Base-by-base conservation (phyloP, 2,113 vertebrate species). In the Desmodus rotundus region DNA sequence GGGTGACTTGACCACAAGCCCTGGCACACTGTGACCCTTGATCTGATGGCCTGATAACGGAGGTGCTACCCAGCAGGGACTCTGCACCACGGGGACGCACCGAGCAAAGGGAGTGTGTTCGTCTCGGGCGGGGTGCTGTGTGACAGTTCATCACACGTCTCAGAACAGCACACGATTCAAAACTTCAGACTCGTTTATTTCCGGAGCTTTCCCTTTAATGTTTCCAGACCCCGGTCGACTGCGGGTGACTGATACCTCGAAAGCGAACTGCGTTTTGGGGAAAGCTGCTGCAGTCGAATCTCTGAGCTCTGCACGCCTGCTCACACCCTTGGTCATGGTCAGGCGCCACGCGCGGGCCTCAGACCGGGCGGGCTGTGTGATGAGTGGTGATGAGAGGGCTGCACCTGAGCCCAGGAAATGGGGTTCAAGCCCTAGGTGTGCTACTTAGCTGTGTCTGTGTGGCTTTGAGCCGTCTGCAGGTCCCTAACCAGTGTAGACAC, bases 271-370 rank as follows among this genome's bases (percentile, higher is more conserved):
- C 13, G 3, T 36, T 3, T 36, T 67, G 33, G 33, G 65, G 33
- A 6, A 8, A 14, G 4, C 72, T 16, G 13, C 15, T 17, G 33
- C 17, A 7, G 61, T 12, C 26, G 26, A 14, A 11, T 63, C 12
- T 31, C 0, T 4, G 2, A 36, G 41, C 12, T 11, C 9, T 4
- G 41, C 3, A 19, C 5, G 28, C 4, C 2, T 28, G 43, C 36
- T 12, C 2, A 4, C 11, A 1, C 4, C 84, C n/a, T n/a, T 13
- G n/a, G 16, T 13, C 3, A 0, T 13, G n/a, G 16, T 13, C 3
- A 0, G 1, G 6, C 10, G 0, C 43, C 45, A 0, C 0, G 2
- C 31, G 3, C 7, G 0, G 26, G 41, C n/a, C 24, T 20, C 3
- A 17, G 22, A 1, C n/a, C 0, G 13, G 43, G 13, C 70, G 10